Evolutionary conservation across 2,113 vertebrate species (phyloP).

Genomic region (Globicephala melas): DNA sequence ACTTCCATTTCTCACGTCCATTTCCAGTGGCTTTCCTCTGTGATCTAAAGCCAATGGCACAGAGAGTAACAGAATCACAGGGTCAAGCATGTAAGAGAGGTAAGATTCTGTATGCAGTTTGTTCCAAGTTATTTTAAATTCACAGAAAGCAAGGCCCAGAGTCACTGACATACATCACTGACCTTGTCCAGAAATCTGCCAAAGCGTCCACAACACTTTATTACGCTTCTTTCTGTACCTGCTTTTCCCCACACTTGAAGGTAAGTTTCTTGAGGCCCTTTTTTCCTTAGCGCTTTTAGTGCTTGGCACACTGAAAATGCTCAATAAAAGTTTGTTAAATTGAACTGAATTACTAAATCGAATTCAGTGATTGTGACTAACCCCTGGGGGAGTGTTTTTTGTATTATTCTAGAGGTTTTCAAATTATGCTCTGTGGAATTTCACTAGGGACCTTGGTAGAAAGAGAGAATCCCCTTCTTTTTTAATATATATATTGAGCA

Average conservation of each 20-base stretch:
- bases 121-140: neutral
- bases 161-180: neutral
- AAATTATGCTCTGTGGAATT: neutral
- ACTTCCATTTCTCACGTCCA: neutral
- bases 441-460: neutral
- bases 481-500: neutral
- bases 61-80: neutral
- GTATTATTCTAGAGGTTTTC: neutral
- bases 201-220: neutral
- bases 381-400: neutral
- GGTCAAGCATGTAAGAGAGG: neutral
- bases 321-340: neutral
- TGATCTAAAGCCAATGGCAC: neutral
- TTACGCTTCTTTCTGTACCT: neutral
- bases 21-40: neutral
- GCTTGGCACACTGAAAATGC: neutral
- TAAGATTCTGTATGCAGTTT: neutral
- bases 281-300: neutral
- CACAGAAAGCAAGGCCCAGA: neutral
- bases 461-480: neutral
- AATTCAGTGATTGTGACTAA: neutral
- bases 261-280: neutral
- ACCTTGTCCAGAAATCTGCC: neutral
- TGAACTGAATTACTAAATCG: neutral
- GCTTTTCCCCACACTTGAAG: neutral